Percentiles rank a stretch among this genome's conserved stretches.
These are phyloP conservation scores for Dipodomys ordii DNA, from an alignment of 2,113 vertebrate genomes.

Conservation along the genomic window DNA sequence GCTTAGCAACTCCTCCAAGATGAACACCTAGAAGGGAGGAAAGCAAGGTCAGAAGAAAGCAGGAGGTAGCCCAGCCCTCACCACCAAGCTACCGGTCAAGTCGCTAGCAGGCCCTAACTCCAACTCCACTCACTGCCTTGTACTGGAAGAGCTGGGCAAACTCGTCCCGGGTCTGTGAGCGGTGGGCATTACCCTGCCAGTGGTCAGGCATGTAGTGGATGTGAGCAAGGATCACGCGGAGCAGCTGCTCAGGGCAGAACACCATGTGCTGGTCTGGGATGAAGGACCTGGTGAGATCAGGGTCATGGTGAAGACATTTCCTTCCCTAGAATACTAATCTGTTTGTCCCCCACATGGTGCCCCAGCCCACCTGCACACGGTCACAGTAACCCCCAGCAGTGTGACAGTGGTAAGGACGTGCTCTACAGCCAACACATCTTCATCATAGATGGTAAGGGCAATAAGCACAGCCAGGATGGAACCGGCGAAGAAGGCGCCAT, in stretches of 20 bases:
- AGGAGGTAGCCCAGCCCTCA: neutral
- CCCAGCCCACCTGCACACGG: slow-evolving; percentile 94
- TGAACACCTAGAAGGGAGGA: slow-evolving; percentile 92
- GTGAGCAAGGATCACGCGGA: slow-evolving; percentile 96
- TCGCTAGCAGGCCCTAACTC: slow-evolving; percentile 79
- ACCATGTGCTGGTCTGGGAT: slow-evolving; percentile 99
- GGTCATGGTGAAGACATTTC: neutral
- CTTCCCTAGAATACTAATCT: neutral
- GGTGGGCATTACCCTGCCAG: slow-evolving; percentile 98
- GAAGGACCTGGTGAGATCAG: slow-evolving; percentile 91
- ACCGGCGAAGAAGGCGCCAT: slow-evolving; percentile 97
- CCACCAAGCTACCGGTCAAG: slow-evolving; percentile 47
- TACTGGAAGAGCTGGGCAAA: slow-evolving; percentile 99
- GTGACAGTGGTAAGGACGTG: slow-evolving; percentile 97
- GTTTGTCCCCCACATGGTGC: neutral
- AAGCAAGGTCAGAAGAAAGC: slow-evolving; percentile 13
- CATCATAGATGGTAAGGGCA: slow-evolving; percentile 97
- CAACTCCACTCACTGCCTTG: slow-evolving; percentile 94
- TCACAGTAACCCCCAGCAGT: slow-evolving; percentile 96
- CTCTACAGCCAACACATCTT: slow-evolving; percentile 96
- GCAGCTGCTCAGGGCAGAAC: slow-evolving; percentile 98
- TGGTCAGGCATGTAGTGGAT: slow-evolving; percentile 99
- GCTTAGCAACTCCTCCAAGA: slow-evolving; percentile 97
- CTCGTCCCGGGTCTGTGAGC: slow-evolving; percentile 97
- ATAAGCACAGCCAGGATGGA: slow-evolving; percentile 98